Evolutionary conservation across 2,113 vertebrate species (phyloP).

Genomic region (Otocyon megalotis): DNA sequence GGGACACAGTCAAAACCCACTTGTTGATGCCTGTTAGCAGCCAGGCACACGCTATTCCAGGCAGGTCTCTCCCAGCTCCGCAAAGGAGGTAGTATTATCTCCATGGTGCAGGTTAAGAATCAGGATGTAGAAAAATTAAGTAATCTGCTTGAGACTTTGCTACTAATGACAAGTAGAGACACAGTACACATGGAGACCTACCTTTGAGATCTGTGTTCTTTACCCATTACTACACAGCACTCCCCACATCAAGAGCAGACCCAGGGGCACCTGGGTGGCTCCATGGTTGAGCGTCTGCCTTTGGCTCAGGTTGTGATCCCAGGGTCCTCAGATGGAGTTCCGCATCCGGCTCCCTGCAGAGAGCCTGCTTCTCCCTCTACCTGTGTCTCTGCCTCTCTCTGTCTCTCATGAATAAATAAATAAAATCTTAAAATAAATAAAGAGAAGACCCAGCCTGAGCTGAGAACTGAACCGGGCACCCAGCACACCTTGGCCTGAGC

Average conservation of each 20-base stretch:
- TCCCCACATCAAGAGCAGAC: neutral
- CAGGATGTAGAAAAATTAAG: neutral
- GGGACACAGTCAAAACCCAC: neutral
- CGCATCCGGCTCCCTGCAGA: no score
- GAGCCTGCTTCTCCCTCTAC: no score
- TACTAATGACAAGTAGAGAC: neutral
- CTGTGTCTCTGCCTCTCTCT: no score
- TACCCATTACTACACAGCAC: neutral
- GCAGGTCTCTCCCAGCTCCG: neutral
- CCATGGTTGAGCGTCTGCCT: no score
- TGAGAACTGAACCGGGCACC: neutral
- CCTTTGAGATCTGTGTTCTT: neutral
- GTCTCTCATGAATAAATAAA: no score
- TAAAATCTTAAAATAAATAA: no score
- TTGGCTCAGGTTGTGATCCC: no score
- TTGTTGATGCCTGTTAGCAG: neutral
- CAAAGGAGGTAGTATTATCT: neutral
- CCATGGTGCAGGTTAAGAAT: neutral
- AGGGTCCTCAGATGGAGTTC: no score
- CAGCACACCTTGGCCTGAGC: accelerated
- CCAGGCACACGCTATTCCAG: neutral
- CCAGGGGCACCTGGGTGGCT: no score
- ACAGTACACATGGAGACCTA: neutral
- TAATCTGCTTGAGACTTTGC: neutral
- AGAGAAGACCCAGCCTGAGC: neutral